These are phyloP conservation scores for Eretmochelys imbricata DNA, from an alignment of 2,113 vertebrate genomes.

Conservation along the genomic window DNA sequence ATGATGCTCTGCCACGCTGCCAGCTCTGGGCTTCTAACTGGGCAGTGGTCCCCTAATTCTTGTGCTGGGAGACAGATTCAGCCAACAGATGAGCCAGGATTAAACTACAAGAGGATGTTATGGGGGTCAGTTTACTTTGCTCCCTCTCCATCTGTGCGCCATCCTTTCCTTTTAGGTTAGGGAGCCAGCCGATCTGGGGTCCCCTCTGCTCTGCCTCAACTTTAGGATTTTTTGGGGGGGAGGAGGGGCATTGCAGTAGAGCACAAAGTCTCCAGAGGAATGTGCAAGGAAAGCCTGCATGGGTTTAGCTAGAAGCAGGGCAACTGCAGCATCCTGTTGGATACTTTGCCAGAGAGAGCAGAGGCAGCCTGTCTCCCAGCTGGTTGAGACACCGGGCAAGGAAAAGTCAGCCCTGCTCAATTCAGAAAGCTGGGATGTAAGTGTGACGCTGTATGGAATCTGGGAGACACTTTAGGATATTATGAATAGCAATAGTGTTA, in stretches of 20 bases:
- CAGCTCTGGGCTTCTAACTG: not conserved
- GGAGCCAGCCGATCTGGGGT: no score
- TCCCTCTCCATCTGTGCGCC: not conserved
- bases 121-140: no score
- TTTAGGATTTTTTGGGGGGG: no score
- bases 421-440: not conserved
- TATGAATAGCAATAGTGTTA: no score
- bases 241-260: not conserved
- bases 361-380: not conserved
- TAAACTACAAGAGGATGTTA: not conserved
- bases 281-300: not conserved
- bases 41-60: not conserved
- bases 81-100: accelerated
- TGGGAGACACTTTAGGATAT: no score
- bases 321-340: not conserved
- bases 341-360: not conserved
- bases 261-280: not conserved
- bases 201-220: no score
- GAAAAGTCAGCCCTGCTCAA: not conserved
- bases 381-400: not conserved
- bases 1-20: not conserved
- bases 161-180: not conserved
- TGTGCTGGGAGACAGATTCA: not conserved
- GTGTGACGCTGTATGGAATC: not conserved
- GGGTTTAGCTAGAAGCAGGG: not conserved